These are phyloP conservation scores for Serripes groenlandicus DNA, from an alignment of 2,888 invertebrate genomes.

Conservation along the genomic window DNA sequence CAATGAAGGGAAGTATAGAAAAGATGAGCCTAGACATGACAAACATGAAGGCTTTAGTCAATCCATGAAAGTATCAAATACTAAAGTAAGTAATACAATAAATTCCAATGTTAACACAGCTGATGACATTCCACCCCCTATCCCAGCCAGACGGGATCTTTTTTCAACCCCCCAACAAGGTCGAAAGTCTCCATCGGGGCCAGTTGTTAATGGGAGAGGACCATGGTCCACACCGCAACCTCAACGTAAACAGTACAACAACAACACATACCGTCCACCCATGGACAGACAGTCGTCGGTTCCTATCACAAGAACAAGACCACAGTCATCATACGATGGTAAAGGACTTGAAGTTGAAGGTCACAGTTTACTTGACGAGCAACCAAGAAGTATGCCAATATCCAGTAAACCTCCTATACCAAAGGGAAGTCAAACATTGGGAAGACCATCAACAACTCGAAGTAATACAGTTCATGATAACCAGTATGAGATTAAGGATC, in stretches of 20 bases:
- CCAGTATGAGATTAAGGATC: neutral
- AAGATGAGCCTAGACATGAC: neutral
- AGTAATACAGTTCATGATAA: neutral
- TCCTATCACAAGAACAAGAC: conserved; percentile 15
- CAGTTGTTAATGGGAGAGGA: conserved; percentile 28
- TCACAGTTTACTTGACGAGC: conserved; percentile 34
- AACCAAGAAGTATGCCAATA: conserved; percentile 55
- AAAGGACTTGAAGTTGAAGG: conserved; percentile 32
- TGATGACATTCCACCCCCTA: conserved; percentile 8
- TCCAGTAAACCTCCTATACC: conserved; percentile 61
- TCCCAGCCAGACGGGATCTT: conserved; percentile 35
- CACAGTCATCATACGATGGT: conserved; percentile 21
- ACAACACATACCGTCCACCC: conserved; percentile 9
- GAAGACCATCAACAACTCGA: neutral
- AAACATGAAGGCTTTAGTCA: conserved; percentile 14
- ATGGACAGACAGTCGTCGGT: conserved; percentile 62
- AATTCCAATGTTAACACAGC: neutral
- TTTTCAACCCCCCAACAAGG: conserved; percentile 59
- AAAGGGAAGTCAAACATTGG: conserved; percentile 28
- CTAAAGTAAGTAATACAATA: conserved; percentile 33
- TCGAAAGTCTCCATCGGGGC: conserved; percentile 56
- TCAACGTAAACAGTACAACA: conserved; percentile 60
- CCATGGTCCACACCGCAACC: conserved; percentile 75
- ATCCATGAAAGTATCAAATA: conserved; percentile 39
- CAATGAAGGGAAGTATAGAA: conserved; percentile 10